These are phyloP conservation scores for Hoplostethus mediterraneus DNA, from an alignment of 2,797 vertebrate genomes.

Conservation along the genomic window DNA sequence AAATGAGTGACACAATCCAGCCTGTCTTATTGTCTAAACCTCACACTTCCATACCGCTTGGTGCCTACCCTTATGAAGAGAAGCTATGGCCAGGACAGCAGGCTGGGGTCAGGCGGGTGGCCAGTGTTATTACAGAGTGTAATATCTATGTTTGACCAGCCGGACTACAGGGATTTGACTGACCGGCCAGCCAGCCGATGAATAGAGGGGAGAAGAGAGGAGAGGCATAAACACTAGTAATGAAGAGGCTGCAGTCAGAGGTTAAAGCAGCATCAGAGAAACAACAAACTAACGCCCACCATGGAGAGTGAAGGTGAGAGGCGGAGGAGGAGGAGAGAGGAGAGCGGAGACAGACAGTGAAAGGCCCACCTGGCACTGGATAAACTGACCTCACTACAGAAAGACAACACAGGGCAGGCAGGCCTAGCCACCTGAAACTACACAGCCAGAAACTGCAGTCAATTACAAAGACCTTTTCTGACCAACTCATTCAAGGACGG, in stretches of 20 bases:
- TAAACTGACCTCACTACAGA: slow-evolving; percentile 58
- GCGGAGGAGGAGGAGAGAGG: slow-evolving; percentile 34
- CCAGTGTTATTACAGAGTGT: slow-evolving; percentile 88
- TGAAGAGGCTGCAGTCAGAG: slow-evolving; percentile 85
- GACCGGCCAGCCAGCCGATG: slow-evolving; percentile 77
- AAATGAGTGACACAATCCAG: slow-evolving; percentile 72
- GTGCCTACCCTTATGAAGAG: slow-evolving; percentile 79
- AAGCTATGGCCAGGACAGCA: slow-evolving; percentile 70
- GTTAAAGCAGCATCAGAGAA: slow-evolving; percentile 86
- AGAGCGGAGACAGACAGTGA: slow-evolving; percentile 52
- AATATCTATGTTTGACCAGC: slow-evolving; percentile 88
- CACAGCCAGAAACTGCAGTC: slow-evolving; percentile 23
- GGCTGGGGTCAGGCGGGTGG: slow-evolving; percentile 82
- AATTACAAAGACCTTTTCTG: slow-evolving; percentile 4
- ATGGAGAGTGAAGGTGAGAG: slow-evolving; percentile 70
- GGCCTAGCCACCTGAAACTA: slow-evolving; percentile 57
- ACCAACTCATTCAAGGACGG: neutral
- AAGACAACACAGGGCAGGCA: slow-evolving; percentile 54
- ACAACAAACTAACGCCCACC: slow-evolving; percentile 87
- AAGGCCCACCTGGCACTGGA: slow-evolving; percentile 66
- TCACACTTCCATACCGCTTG: slow-evolving; percentile 65
- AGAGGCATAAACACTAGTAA: slow-evolving; percentile 85
- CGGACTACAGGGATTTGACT: slow-evolving; percentile 84
- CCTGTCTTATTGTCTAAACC: slow-evolving; percentile 75
- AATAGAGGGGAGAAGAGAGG: slow-evolving; percentile 74